Percentiles rank a stretch among this genome's conserved stretches.
phyloP scores from a whole-genome alignment of 1,140 invertebrate species.

The Cyclina sinensis region DNA sequence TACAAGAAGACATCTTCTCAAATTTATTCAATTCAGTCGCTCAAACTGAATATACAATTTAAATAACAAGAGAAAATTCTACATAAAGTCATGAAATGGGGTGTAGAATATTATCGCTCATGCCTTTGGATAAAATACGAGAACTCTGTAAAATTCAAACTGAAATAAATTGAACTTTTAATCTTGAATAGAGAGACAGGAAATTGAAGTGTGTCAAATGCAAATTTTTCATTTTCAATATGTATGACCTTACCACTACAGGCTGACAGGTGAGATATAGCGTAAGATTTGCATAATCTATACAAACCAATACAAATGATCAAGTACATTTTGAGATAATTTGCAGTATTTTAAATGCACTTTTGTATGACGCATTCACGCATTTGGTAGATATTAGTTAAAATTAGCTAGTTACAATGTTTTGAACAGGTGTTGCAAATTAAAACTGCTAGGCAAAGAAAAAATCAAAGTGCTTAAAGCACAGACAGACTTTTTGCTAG shows the following conservation, averaged over 20 bases:
- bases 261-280: constrained; percentile 28
- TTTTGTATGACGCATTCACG: too few relatives aligned
- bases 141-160: neutral
- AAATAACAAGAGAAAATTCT: too few relatives aligned
- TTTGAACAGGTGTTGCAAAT: too few relatives aligned
- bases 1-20: too few relatives aligned
- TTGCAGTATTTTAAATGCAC: too few relatives aligned
- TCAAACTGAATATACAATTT: too few relatives aligned
- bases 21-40: too few relatives aligned
- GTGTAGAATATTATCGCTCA: neutral
- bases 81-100: neutral
- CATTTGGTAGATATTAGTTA: too few relatives aligned
- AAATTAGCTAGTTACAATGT: too few relatives aligned
- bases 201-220: neutral
- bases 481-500: too few relatives aligned
- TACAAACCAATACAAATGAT: neutral
- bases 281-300: constrained; percentile 26
- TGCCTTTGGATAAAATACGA: neutral
- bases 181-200: neutral
- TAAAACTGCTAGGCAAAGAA: too few relatives aligned
- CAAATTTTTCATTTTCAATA: neutral
- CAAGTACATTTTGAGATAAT: neutral
- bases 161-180: neutral
- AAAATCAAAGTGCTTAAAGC: too few relatives aligned
- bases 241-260: neutral